phyloP scores from a whole-genome alignment of 2,888 invertebrate genomes.

The Neria commutata region DNA sequence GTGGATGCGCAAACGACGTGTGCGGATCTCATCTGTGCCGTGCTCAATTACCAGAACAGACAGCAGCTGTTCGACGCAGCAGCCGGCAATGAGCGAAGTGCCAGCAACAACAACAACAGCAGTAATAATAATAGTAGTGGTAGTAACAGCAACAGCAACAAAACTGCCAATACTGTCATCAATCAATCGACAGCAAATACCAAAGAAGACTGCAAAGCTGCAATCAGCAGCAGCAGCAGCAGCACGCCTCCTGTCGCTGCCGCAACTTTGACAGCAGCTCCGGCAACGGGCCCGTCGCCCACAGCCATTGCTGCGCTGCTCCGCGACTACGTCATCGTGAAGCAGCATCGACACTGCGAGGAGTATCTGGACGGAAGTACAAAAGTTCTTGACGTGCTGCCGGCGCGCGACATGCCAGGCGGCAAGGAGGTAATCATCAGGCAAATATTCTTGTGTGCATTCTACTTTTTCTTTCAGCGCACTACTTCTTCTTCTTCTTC shows the following conservation, averaged over 20 bases:
- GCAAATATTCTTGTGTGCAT: slow-evolving; percentile 20
- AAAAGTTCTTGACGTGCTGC: slow-evolving; percentile 47
- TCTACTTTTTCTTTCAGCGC: not conserved
- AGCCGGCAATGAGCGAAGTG: slow-evolving; percentile 39
- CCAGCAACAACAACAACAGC: slow-evolving; percentile 14
- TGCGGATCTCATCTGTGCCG: slow-evolving; percentile 76
- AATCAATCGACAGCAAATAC: slow-evolving; percentile 40
- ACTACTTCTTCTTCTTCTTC: not conserved
- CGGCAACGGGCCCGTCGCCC: slow-evolving; percentile 16
- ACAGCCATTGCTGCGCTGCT: slow-evolving; percentile 3
- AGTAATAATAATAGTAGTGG: slow-evolving; percentile 1
- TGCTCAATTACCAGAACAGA: slow-evolving; percentile 66
- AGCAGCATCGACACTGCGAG: slow-evolving; percentile 47
- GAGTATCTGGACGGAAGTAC: slow-evolving; percentile 52
- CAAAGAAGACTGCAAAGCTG: slow-evolving; percentile 37
- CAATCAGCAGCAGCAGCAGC: slow-evolving; percentile 5
- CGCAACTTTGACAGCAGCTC: slow-evolving; percentile 6
- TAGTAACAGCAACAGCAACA: slow-evolving; percentile 8
- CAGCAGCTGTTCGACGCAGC: slow-evolving; percentile 18
- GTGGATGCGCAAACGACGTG: slow-evolving; percentile 78
- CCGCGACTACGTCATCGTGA: slow-evolving; percentile 47
- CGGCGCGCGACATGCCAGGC: slow-evolving; percentile 34
- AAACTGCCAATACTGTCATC: slow-evolving; percentile 28
- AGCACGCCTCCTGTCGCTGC: not conserved
- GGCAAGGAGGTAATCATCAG: slow-evolving; percentile 35